These are phyloP conservation scores for Sturnira hondurensis DNA, from an alignment of 2,113 vertebrate genomes.

Conservation along the genomic window DNA sequence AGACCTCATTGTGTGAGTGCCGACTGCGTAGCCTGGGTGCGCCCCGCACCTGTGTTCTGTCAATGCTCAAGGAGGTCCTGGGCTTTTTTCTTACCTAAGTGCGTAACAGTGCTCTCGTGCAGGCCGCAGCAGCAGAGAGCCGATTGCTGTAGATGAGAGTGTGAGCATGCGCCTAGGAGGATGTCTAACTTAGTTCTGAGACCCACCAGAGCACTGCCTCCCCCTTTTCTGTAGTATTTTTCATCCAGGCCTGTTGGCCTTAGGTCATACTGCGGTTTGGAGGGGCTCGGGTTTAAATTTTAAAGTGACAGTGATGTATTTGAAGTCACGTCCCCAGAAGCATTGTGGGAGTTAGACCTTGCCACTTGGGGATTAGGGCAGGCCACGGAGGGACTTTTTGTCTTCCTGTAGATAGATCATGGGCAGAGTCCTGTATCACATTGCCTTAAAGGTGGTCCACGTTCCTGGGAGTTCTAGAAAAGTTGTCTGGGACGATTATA, in stretches of 20 bases:
- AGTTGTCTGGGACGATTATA: neutral
- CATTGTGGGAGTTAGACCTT: neutral
- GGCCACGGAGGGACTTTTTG: neutral
- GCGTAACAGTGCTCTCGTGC: neutral
- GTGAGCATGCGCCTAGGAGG: neutral
- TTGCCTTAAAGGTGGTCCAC: neutral
- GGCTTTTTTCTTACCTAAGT: too few relatives aligned
- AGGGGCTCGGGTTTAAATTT: neutral
- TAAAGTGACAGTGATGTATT: neutral
- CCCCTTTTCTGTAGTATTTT: neutral
- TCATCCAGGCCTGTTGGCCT: neutral
- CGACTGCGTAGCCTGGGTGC: rapidly evolving
- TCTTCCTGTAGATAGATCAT: neutral
- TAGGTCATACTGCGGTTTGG: neutral
- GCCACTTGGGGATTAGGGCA: neutral
- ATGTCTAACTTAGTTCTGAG: neutral
- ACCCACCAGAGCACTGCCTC: neutral
- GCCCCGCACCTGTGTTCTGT: rapidly evolving
- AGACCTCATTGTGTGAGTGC: conserved; percentile 96
- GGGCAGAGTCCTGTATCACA: neutral
- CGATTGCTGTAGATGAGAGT: neutral
- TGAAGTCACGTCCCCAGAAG: neutral
- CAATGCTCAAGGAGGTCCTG: neutral
- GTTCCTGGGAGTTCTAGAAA: neutral
- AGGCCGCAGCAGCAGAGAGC: neutral